Base-by-base conservation (phyloP, 2,888 invertebrate species). In the Bombylius discolor region DNA sequence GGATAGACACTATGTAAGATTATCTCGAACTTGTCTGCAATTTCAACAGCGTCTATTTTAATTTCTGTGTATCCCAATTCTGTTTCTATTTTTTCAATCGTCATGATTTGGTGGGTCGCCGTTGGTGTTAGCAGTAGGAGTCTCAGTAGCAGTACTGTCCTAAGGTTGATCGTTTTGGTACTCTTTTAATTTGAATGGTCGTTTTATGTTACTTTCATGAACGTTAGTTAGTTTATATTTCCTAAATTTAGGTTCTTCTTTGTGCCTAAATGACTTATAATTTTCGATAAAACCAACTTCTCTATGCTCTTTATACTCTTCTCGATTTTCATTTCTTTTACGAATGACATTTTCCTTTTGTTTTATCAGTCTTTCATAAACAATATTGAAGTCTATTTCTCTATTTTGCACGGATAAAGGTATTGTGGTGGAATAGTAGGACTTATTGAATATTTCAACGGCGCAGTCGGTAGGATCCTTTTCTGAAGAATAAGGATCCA, bases 141-240 rank as follows among this genome's bases (percentile, higher is more conserved):
- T 23, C 2, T 23, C 23, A 23, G 23, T 39, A 34, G 13, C 34
- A 51, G 36, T 31, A 36, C 36, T 11, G 14, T 7, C 9, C 23
- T 45, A 32, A 52, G 12, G 7, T n/a, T 23, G 23, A 23, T 23
- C 23, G 23, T 14, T n/a, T 44, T 55, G 58, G 45, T 69, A 68
- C 49, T 23, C 52, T 53, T 42, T 47, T 52, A 52, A 56, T 53
- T 49, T 53, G 32, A 53, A 50, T 13, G 49, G 52, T 33, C 53
- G 11, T 50, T 56, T 56, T 36, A 53, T 52, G 8, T 56, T 58
- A 12, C 23, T 36, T 9, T 32, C 48, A 14, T 59, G 55, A n/a
- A 59, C 45, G 45, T 57, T 57, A 4, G 33, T 11, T 52, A 59
- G 39, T 6, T 50, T 50, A n/a, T 33, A 23, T 52, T 56, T 58